Base-by-base conservation (phyloP, 2,888 invertebrate genomes). In the Morpho deidamia region DNA sequence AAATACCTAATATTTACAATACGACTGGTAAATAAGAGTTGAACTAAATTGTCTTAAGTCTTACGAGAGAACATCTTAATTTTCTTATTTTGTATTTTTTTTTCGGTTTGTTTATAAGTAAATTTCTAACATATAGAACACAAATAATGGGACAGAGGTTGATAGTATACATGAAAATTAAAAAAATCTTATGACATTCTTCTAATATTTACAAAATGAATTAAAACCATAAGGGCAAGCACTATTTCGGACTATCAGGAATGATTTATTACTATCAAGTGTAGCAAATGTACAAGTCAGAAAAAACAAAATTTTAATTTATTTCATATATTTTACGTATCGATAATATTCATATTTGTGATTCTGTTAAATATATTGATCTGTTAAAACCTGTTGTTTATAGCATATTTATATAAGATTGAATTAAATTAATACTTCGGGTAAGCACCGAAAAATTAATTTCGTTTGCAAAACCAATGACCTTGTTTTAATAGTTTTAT, bases 1-100 rank as follows among this genome's bases (percentile, higher is more conserved):
- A 77, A 81, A 71, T 82, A 79, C 60, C 73, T 83, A 78, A 65
- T 83, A 87, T 87, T 67, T 87, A 88, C 86, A 86, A 65, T 69
- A 76, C 72, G 67, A 80, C 70, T 79, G 76, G 75, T 79, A 76
- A 74, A 72, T 68, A 73, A 62, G 44, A 61, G 53, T 70, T 66
- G 76, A 76, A 71, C 65, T 50, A 69, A 76, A 71, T 47, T 46
- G 51, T 72, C 71, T 71, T 73, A 50, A 69, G 66, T 64, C 63
- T 51, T 51, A 58, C 41, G 44, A 58, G 14, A 34, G 46, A 53
- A 57, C 51, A 51, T 51, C 53, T 59, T 56, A 58, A 48, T 60
- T 37, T 50, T 44, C 34, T 42, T 48, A 43, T 55, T 55, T 51
- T 48, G 40, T 47, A 44, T 52, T 53, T 58, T 56, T 56, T 55